Percentiles rank a stretch among this genome's conserved stretches.
These are phyloP conservation scores for Aphis gossypii DNA, from an alignment of 1,140 invertebrate genomes.

Conservation along the genomic window DNA sequence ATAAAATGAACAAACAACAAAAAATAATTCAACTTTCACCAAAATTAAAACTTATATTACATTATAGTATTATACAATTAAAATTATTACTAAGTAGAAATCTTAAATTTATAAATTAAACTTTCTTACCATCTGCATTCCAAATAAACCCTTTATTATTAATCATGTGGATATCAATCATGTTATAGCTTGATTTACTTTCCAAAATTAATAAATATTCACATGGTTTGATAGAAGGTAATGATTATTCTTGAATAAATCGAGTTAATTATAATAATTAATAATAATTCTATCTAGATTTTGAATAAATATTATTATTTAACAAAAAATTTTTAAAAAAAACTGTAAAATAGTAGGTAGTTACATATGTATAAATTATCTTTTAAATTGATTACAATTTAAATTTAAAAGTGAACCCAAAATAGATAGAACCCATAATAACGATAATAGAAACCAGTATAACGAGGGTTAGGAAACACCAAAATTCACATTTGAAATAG, in stretches of 20 bases:
- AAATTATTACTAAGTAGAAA: not conserved
- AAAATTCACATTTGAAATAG: not conserved
- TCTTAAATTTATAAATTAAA: not conserved
- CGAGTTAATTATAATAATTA: not conserved
- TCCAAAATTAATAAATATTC: not conserved
- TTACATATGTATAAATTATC: not conserved
- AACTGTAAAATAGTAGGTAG: not conserved
- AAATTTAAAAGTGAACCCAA: not conserved
- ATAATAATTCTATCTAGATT: not conserved
- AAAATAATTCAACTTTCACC: not conserved
- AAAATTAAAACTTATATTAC: not conserved
- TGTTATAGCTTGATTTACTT: not conserved
- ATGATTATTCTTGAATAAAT: not conserved
- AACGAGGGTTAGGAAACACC: not conserved
- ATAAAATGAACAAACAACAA: too few species aligned
- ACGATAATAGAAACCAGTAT: not conserved
- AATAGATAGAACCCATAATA: too few species aligned
- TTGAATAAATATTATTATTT: not conserved
- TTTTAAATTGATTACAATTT: not conserved
- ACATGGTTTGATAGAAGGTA: not conserved
- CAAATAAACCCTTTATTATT: constrained; percentile 47
- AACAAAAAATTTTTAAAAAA: not conserved
- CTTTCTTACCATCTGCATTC: constrained; percentile 19
- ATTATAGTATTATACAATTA: rapidly evolving
- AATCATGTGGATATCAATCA: constrained; percentile 31